phyloP scores from a whole-genome alignment of 2,113 vertebrate species.

The Empidonax alnorum region DNA sequence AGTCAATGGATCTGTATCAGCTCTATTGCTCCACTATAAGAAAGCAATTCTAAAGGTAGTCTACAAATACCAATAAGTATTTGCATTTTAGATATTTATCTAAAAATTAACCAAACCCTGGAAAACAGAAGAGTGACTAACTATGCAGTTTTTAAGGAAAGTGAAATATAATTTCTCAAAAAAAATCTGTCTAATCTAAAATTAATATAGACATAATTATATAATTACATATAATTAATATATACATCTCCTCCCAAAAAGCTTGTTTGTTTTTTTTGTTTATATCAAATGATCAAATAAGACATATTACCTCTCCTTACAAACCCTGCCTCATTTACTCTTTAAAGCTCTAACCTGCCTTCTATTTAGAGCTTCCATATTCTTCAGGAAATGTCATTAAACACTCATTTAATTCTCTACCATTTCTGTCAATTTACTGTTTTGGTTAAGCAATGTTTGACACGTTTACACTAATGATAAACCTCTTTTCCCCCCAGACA shows the following conservation, averaged over 20 bases:
- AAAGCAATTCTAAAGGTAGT: background rate
- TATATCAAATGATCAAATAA: background rate
- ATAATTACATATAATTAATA: background rate
- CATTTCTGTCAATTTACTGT: background rate
- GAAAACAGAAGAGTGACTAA: conserved; percentile 16
- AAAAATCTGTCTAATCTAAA: background rate
- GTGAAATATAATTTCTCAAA: background rate
- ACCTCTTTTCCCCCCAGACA: background rate
- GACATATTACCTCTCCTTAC: background rate
- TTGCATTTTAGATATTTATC: background rate
- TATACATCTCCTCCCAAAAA: background rate
- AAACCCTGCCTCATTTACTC: background rate
- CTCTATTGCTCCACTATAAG: background rate
- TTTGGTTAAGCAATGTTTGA: background rate
- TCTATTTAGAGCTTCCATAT: background rate
- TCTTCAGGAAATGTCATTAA: background rate
- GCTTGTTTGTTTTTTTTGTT: background rate
- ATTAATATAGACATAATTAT: background rate
- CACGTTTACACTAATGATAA: background rate
- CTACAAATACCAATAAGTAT: conserved; percentile 14
- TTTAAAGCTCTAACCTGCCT: background rate
- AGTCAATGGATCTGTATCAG: background rate
- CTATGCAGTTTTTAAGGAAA: background rate
- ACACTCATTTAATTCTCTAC: background rate
- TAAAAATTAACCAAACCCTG: background rate